A percentile compares a stretch with the other conserved stretches of the same genome.
These are phyloP conservation scores for Agriopis marginaria DNA, from an alignment of 2,888 invertebrate genomes.

Conservation along the genomic window DNA sequence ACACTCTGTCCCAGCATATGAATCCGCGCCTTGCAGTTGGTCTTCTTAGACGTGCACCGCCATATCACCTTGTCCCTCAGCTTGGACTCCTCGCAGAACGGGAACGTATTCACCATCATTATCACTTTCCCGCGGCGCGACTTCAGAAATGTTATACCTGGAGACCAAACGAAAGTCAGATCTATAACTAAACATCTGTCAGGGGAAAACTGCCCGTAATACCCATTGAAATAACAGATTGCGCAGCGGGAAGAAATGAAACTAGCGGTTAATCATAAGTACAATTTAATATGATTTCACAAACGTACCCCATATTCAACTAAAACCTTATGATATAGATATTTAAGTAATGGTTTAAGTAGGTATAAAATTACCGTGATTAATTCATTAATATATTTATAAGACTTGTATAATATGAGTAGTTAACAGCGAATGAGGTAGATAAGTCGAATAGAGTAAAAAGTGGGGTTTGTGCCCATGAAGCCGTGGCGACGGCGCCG, in stretches of 20 bases:
- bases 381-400: conserved; percentile 55
- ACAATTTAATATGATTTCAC: conserved; percentile 85
- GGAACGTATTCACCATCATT: conserved; percentile 85
- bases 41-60: conserved; percentile 85
- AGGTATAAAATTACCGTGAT: conserved; percentile 83
- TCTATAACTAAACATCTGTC: conserved; percentile 5
- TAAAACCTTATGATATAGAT: conserved; percentile 76
- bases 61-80: conserved; percentile 83
- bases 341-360: conserved; percentile 64
- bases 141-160: conserved; percentile 83
- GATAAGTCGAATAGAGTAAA: conserved; percentile 62
- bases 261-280: conserved; percentile 83
- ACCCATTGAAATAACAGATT: background rate
- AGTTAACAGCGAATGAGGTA: conserved; percentile 80
- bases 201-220: background rate
- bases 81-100: conserved; percentile 84
- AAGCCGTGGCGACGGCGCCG: conserved; percentile 68
- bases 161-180: conserved; percentile 68
- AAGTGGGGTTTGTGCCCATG: conserved; percentile 53
- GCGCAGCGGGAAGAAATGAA: conserved; percentile 63
- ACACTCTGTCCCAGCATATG: conserved; percentile 82
- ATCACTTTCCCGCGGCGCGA: conserved; percentile 83
- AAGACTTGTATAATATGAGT: conserved; percentile 71
- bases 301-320: conserved; percentile 84
- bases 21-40: conserved; percentile 82